Conservation (phyloP, 2,113 vertebrate genomes). For the Pedetes capensis region DNA sequence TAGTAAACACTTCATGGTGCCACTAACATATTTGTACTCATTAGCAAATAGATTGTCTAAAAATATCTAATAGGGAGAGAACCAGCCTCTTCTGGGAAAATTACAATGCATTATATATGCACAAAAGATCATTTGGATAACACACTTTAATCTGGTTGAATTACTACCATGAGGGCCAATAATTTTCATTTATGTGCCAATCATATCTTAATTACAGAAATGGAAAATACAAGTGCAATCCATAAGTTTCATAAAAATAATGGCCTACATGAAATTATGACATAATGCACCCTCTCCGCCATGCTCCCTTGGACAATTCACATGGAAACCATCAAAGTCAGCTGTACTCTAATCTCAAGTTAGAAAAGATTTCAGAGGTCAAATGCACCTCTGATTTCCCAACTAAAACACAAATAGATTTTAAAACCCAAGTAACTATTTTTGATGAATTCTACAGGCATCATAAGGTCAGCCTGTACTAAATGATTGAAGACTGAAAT, state of each 20-base stretch:
- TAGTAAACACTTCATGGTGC: background rate
- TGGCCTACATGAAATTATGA: background rate
- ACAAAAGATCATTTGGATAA: background rate
- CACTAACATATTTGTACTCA: background rate
- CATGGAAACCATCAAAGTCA: background rate
- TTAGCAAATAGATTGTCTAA: background rate
- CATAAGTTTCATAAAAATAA: background rate
- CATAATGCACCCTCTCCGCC: background rate
- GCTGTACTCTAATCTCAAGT: background rate
- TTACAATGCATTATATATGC: background rate
- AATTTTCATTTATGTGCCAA: background rate
- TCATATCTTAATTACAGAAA: constrained; percentile 36
- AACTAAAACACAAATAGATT: background rate
- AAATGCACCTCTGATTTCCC: constrained; percentile 25
- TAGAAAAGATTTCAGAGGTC: background rate
- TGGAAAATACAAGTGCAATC: background rate
- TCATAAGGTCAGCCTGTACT: background rate
- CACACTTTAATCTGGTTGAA: background rate
- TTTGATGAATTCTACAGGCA: background rate
- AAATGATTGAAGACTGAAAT: constrained; percentile 34
- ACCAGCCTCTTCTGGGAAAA: background rate
- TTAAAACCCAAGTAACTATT: background rate
- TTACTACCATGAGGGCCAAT: background rate
- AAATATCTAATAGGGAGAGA: constrained; percentile 8
- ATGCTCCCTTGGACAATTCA: background rate